These are phyloP conservation scores for Catostomus latipinnis DNA, from an alignment of 2,797 vertebrate species.

Conservation along the genomic window DNA sequence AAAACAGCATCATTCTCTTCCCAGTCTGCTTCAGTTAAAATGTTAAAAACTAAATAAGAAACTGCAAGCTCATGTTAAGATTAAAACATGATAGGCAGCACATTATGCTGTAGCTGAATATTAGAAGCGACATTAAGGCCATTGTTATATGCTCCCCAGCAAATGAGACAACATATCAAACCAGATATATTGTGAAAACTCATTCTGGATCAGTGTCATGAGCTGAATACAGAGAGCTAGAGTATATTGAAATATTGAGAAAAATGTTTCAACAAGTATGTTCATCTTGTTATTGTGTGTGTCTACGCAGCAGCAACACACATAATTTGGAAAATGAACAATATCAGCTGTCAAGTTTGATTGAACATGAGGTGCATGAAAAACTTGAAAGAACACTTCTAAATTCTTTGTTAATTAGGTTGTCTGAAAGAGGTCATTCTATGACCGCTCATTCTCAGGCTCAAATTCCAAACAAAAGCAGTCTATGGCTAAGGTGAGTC, in stretches of 20 bases:
- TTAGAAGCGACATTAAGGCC: conserved; percentile 2
- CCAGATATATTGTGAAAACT: conserved; percentile 41
- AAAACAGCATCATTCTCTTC: conserved; percentile 54
- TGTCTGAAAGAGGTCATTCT: conserved; percentile 6
- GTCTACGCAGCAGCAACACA: conserved; percentile 10
- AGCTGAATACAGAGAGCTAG: conserved; percentile 34
- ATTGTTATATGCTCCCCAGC: neutral
- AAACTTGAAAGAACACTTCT: conserved; percentile 42
- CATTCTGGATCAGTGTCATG: conserved; percentile 39
- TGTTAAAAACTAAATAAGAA: conserved; percentile 22
- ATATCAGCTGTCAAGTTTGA: conserved; percentile 8
- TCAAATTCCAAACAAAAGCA: neutral
- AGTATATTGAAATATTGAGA: conserved; percentile 23
- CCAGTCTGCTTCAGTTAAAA: conserved; percentile 55
- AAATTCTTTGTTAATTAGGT: conserved; percentile 30
- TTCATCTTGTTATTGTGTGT: conserved; percentile 13
- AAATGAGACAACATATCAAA: conserved; percentile 6
- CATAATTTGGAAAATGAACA: conserved; percentile 7
- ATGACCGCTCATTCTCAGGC: conserved; percentile 13
- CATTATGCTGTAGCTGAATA: conserved; percentile 5
- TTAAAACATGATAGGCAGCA: conserved; percentile 15
- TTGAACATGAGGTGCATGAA: conserved; percentile 37
- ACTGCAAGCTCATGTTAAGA: conserved; percentile 7
- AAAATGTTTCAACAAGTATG: conserved; percentile 19
- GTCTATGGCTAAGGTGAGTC: conserved; percentile 3